A percentile compares a stretch with the other conserved stretches of the same genome.
These are phyloP conservation scores for Elysia chlorotica DNA, from an alignment of 1,140 invertebrate genomes.

Conservation along the genomic window DNA sequence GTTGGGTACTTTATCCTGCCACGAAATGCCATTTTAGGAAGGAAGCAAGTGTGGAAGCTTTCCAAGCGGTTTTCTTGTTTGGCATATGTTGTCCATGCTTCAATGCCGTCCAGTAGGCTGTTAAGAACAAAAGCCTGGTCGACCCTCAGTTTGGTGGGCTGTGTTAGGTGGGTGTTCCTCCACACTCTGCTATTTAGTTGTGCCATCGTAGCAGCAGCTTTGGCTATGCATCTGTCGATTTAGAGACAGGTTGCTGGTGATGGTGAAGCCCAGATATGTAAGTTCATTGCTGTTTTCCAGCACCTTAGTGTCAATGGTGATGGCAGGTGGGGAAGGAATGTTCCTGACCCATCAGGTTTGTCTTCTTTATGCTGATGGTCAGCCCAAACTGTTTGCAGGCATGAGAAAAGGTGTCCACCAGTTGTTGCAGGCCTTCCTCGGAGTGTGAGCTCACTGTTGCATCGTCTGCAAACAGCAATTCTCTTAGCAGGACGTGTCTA, in stretches of 20 bases:
- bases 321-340: background rate
- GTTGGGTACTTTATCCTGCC: background rate
- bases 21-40: background rate
- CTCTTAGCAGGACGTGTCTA: slow-evolving; percentile 26
- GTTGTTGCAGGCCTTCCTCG: slow-evolving; percentile 21
- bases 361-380: background rate
- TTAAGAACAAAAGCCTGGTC: background rate
- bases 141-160: background rate
- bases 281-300: background rate
- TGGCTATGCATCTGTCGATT: background rate
- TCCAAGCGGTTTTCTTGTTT: background rate
- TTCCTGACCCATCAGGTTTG: background rate
- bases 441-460: slow-evolving; percentile 23
- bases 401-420: background rate
- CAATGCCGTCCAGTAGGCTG: background rate
- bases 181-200: background rate
- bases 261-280: background rate
- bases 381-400: background rate
- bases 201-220: background rate
- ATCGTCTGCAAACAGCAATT: slow-evolving; percentile 34
- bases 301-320: background rate
- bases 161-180: background rate
- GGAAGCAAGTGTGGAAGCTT: background rate
- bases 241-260: background rate
- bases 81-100: background rate